Percentiles rank a stretch among this genome's conserved stretches.
phyloP scores from a whole-genome alignment of 2,113 vertebrate genomes.

The human region DNA sequence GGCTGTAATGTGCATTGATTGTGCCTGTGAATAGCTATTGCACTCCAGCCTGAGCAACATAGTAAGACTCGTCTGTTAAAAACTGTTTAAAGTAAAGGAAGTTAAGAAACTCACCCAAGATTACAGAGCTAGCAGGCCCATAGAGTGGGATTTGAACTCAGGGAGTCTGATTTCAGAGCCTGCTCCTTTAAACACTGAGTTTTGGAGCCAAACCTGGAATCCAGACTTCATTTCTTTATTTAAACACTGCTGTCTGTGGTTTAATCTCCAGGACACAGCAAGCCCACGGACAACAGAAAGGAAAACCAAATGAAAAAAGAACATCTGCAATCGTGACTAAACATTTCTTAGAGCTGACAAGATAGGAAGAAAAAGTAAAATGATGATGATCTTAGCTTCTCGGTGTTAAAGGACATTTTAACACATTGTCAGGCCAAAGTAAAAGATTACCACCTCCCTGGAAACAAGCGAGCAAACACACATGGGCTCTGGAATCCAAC shows the following conservation, averaged over 20 bases:
- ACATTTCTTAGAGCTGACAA: background rate
- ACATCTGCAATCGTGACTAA: background rate
- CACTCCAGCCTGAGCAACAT: background rate
- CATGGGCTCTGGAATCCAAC: background rate
- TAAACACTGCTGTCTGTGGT: background rate
- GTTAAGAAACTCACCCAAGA: background rate
- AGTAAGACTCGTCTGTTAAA: background rate
- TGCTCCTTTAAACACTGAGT: background rate
- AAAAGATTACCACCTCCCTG: background rate
- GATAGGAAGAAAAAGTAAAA: background rate
- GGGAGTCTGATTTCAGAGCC: background rate
- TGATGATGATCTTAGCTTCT: background rate
- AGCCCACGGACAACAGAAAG: background rate
- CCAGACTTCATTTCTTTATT: background rate
- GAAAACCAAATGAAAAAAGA: background rate
- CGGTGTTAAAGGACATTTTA: background rate
- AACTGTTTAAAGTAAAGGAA: background rate
- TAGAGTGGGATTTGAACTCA: background rate
- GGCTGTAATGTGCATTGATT: background rate
- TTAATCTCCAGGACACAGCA: background rate
- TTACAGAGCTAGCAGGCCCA: background rate
- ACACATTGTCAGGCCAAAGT: background rate
- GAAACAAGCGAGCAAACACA: background rate
- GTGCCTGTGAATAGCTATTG: background rate
- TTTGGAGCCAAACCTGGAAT: background rate